These are phyloP conservation scores for Stenoptilia bipunctidactyla DNA, from an alignment of 2,888 invertebrate species.

Conservation along the genomic window DNA sequence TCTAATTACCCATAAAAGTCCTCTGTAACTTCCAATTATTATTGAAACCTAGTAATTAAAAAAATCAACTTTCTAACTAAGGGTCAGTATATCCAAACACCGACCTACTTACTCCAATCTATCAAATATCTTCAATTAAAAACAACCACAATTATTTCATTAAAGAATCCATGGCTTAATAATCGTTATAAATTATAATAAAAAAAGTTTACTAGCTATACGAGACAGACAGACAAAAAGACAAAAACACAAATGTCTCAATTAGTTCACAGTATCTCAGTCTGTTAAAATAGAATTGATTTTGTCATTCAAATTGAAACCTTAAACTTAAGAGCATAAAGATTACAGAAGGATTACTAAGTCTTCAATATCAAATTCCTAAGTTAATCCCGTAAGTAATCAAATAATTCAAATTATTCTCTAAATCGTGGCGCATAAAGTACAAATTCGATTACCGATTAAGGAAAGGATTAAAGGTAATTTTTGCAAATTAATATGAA, in stretches of 20 bases:
- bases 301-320: constrained; percentile 20
- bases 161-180: constrained; percentile 14
- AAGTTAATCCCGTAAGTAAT: constrained; percentile 23
- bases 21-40: too few relatives aligned
- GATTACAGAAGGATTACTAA: constrained; percentile 9
- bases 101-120: too few relatives aligned
- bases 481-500: constrained; percentile 27
- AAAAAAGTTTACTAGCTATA: constrained; percentile 20
- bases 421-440: constrained; percentile 16
- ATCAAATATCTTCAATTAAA: too few relatives aligned
- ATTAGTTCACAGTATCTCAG: constrained; percentile 50
- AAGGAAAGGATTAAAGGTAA: constrained; percentile 8
- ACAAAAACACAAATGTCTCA: constrained; percentile 56
- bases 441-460: constrained; percentile 14
- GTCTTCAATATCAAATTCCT: constrained; percentile 24
- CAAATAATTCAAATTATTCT: constrained; percentile 19
- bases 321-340: constrained; percentile 13
- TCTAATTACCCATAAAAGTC: too few relatives aligned
- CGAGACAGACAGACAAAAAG: constrained; percentile 30
- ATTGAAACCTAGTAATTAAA: too few relatives aligned
- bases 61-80: too few relatives aligned
- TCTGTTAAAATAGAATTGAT: constrained; percentile 39
- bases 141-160: constrained; percentile 1
- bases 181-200: constrained; percentile 19
- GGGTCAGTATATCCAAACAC: too few relatives aligned